Conservation (phyloP, 2,888 invertebrate species). For the Melanchra persicariae region DNA sequence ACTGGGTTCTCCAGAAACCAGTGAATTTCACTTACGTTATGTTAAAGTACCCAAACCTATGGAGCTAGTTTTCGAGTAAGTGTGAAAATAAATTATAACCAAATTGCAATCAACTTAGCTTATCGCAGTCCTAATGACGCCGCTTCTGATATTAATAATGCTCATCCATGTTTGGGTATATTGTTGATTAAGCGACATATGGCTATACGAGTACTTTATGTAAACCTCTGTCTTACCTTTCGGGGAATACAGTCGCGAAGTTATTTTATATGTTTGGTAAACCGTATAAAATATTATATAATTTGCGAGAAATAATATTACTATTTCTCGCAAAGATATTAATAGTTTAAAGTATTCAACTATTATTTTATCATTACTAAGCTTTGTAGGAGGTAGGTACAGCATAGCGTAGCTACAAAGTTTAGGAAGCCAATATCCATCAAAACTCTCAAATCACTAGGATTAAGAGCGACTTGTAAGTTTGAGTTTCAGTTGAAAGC, state of each 20-base stretch:
- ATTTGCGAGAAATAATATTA: too few species aligned
- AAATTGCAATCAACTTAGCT: not conserved
- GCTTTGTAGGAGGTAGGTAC: slow-evolving; percentile 4
- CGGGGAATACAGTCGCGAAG: not conserved
- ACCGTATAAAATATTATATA: too few species aligned
- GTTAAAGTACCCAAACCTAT: too few species aligned
- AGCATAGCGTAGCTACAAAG: slow-evolving; percentile 32
- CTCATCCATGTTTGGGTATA: not conserved
- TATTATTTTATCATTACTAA: not conserved
- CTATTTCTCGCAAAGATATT: too few species aligned
- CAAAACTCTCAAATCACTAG: slow-evolving; percentile 62
- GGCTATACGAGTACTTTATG: not conserved
- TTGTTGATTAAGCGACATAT: not conserved
- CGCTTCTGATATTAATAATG: not conserved
- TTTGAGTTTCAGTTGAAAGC: slow-evolving; percentile 47
- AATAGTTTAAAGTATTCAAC: not conserved
- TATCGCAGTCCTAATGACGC: not conserved
- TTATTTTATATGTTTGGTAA: too few species aligned
- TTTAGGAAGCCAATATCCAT: slow-evolving; percentile 61
- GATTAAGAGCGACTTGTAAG: slow-evolving; percentile 55
- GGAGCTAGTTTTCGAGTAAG: too few species aligned
- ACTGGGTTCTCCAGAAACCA: too few species aligned
- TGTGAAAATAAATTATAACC: too few species aligned
- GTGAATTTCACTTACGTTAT: too few species aligned
- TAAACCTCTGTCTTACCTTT: not conserved